phyloP scores from a whole-genome alignment of 2,888 invertebrate species.

The Orthosia gracilis region DNA sequence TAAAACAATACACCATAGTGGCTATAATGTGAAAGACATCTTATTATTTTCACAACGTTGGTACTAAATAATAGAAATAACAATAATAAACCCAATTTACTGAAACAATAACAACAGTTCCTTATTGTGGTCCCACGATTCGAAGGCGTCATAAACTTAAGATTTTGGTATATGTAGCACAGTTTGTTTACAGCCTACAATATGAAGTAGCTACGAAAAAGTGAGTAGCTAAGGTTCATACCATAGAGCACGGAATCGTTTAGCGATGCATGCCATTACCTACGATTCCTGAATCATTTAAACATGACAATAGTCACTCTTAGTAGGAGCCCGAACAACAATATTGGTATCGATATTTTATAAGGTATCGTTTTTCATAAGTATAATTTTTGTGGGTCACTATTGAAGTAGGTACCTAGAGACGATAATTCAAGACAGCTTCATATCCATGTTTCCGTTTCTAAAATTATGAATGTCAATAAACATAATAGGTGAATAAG shows the following conservation, averaged over 20 bases:
- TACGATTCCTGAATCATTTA: neutral
- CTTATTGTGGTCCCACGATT: neutral
- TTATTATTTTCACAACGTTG: too few relatives aligned
- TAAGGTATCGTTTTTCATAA: too few relatives aligned
- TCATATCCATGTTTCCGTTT: too few relatives aligned
- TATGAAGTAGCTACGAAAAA: conserved; percentile 6
- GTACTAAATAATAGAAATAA: too few relatives aligned
- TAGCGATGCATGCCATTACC: neutral
- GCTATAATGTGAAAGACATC: too few relatives aligned
- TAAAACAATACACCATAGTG: too few relatives aligned
- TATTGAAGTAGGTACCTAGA: too few relatives aligned
- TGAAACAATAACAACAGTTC: neutral
- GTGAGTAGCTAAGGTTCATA: conserved; percentile 29
- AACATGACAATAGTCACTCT: neutral
- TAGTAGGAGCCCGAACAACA: neutral
- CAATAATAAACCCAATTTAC: neutral
- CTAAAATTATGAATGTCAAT: too few relatives aligned
- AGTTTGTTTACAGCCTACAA: conserved; percentile 21
- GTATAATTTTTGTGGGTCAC: too few relatives aligned
- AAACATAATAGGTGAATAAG: too few relatives aligned
- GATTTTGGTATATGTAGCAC: neutral
- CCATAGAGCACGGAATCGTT: neutral
- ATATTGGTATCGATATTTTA: too few relatives aligned
- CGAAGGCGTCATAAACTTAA: neutral
- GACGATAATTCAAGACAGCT: too few relatives aligned